Conservation (phyloP, 2,888 invertebrate genomes). For the Lepidochrysops patricia region DNA sequence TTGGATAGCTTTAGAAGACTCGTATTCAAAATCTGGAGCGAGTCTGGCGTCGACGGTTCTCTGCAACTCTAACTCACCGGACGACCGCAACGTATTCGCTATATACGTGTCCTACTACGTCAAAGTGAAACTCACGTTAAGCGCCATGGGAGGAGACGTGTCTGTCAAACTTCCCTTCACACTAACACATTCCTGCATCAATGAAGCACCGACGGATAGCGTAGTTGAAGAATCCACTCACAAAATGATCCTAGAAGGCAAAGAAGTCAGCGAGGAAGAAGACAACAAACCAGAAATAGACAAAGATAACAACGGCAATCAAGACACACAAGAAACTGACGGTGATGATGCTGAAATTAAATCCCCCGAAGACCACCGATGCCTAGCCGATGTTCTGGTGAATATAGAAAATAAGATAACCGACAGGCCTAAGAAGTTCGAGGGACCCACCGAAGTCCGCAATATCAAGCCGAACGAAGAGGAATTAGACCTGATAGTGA, state of each 20-base stretch:
- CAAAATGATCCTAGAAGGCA: conserved; percentile 63
- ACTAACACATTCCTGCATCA: conserved; percentile 81
- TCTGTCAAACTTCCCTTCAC: conserved; percentile 87
- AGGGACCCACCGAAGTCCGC: conserved; percentile 50
- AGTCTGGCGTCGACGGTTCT: conserved; percentile 77
- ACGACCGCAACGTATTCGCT: conserved; percentile 90
- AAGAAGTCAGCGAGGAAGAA: conserved; percentile 61
- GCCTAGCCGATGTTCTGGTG: conserved; percentile 59
- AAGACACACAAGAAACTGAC: conserved; percentile 36
- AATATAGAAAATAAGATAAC: conserved; percentile 60
- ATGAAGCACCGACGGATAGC: conserved; percentile 74
- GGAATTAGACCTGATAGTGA: conserved; percentile 65
- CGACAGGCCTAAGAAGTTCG: conserved; percentile 54
- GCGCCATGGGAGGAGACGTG: conserved; percentile 87
- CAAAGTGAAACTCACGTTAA: conserved; percentile 87
- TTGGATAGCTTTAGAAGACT: conserved; percentile 93
- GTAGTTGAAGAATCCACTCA: conserved; percentile 67
- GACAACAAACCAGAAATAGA: conserved; percentile 50
- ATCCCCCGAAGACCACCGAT: conserved; percentile 49
- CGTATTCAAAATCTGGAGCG: conserved; percentile 80
- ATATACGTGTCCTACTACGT: conserved; percentile 94
- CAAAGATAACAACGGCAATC: conserved; percentile 45
- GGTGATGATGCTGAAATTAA: conserved; percentile 44
- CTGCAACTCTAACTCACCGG: conserved; percentile 69
- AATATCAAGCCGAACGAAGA: conserved; percentile 52